Conservation (phyloP, 2,113 vertebrate species). For the Pseudopipra pipra region DNA sequence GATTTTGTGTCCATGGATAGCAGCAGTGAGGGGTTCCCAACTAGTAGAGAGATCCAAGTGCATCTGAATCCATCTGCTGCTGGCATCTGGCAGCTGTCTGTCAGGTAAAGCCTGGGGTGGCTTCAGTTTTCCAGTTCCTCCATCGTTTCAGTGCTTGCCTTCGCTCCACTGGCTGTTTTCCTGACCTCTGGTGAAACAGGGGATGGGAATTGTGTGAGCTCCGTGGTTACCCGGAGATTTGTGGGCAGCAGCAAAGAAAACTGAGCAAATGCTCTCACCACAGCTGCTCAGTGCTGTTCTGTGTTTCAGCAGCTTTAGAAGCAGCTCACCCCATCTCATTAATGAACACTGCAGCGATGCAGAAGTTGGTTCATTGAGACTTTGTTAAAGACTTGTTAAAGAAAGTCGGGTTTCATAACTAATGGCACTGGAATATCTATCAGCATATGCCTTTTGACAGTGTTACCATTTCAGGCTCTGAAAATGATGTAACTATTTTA, state of each 20-base stretch:
- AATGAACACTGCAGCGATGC: fast-evolving
- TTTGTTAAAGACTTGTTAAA: background rate
- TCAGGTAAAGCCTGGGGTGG: background rate
- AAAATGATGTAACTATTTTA: slow-evolving; percentile 7
- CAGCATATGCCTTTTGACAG: background rate
- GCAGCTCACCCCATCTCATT: background rate
- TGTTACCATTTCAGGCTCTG: background rate
- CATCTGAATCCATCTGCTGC: background rate
- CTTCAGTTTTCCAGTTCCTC: background rate
- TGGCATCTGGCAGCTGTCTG: background rate
- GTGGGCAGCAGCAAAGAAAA: background rate
- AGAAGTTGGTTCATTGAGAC: background rate
- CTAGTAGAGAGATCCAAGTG: background rate
- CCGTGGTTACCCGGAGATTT: background rate
- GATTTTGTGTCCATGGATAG: background rate
- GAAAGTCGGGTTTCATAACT: background rate
- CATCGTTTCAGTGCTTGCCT: background rate
- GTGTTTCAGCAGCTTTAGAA: background rate
- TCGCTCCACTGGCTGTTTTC: background rate
- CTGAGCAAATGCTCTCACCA: fast-evolving
- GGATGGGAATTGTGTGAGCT: background rate
- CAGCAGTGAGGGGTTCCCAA: background rate
- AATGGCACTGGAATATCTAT: background rate
- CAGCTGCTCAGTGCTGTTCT: background rate
- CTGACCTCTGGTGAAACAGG: background rate